phyloP scores from a whole-genome alignment of 2,888 invertebrate species.

The Ctenicera cuprea region DNA sequence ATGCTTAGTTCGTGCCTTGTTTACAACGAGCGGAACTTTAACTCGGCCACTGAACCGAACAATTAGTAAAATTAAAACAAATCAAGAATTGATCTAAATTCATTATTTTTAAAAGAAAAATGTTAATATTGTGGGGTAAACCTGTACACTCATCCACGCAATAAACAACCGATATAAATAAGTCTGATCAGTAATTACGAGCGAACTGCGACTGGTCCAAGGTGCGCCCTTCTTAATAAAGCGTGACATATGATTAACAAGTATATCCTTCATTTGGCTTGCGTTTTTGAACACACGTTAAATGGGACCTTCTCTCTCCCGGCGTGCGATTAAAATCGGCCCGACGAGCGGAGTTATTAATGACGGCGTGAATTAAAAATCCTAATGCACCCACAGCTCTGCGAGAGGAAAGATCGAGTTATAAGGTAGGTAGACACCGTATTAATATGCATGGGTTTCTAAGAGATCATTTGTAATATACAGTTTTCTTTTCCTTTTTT shows the following conservation, averaged over 20 bases:
- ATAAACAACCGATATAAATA: conserved; percentile 63
- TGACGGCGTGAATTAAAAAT: conserved; percentile 60
- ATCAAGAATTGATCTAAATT: background rate
- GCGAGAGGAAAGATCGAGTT: conserved; percentile 41
- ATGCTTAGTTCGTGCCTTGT: conserved; percentile 47
- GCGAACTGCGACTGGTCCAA: conserved; percentile 58
- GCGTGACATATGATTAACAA: conserved; percentile 67
- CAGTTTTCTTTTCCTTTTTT: conserved; percentile 52
- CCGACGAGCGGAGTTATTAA: conserved; percentile 59
- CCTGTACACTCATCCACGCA: conserved; percentile 24
- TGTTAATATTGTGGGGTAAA: background rate
- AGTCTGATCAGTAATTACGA: conserved; percentile 62
- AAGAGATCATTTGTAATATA: conserved; percentile 63
- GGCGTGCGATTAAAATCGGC: conserved; percentile 55
- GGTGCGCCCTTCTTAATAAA: conserved; percentile 67
- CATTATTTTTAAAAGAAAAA: no score
- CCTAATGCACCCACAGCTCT: conserved; percentile 60
- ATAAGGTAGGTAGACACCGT: conserved; percentile 51
- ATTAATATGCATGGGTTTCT: conserved; percentile 65
- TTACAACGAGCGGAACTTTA: conserved; percentile 34
- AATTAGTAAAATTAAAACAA: conserved; percentile 29
- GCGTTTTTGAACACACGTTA: conserved; percentile 51
- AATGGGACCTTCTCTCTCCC: conserved; percentile 40
- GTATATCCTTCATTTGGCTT: conserved; percentile 58
- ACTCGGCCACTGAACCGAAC: background rate